phyloP scores from a whole-genome alignment of 2,888 invertebrate species.

The Drosophila mimetica region DNA sequence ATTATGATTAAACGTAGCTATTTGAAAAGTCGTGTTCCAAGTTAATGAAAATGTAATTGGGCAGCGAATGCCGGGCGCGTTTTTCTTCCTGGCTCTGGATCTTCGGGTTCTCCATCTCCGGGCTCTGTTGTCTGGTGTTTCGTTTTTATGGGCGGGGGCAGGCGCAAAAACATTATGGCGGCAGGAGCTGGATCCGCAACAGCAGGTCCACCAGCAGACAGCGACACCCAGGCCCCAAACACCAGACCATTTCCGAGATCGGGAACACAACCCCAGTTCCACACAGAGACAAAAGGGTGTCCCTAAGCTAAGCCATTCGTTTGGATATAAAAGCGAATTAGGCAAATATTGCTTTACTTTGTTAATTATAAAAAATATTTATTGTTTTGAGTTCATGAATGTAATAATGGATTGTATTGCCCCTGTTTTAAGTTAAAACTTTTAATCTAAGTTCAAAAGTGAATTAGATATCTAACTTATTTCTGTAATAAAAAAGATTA shows the following conservation, averaged over 20 bases:
- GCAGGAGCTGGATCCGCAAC: conserved; percentile 53
- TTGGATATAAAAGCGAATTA: too few relatives aligned
- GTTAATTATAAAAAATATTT: too few relatives aligned
- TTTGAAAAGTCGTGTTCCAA: conserved; percentile 84
- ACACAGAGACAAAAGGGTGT: background rate
- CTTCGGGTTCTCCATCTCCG: conserved; percentile 24
- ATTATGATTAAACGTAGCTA: conserved; percentile 84
- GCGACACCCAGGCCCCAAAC: conserved; percentile 24
- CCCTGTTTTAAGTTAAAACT: too few relatives aligned
- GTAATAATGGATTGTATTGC: too few relatives aligned
- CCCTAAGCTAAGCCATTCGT: background rate
- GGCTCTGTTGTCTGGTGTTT: conserved; percentile 22
- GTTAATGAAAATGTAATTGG: conserved; percentile 85
- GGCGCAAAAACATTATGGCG: conserved; percentile 49
- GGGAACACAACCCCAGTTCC: conserved; percentile 19
- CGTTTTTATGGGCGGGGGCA: conserved; percentile 31
- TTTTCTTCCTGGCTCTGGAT: conserved; percentile 32
- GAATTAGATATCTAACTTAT: too few relatives aligned
- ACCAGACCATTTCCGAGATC: conserved; percentile 22
- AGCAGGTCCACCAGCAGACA: conserved; percentile 49
- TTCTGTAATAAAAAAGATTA: too few relatives aligned
- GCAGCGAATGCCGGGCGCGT: conserved; percentile 81
- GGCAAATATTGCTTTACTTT: too few relatives aligned
- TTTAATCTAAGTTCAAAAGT: too few relatives aligned
- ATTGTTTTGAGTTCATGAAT: too few relatives aligned